phyloP scores from a whole-genome alignment of 2,797 vertebrate species.

The Acanthurus leucopareius region DNA sequence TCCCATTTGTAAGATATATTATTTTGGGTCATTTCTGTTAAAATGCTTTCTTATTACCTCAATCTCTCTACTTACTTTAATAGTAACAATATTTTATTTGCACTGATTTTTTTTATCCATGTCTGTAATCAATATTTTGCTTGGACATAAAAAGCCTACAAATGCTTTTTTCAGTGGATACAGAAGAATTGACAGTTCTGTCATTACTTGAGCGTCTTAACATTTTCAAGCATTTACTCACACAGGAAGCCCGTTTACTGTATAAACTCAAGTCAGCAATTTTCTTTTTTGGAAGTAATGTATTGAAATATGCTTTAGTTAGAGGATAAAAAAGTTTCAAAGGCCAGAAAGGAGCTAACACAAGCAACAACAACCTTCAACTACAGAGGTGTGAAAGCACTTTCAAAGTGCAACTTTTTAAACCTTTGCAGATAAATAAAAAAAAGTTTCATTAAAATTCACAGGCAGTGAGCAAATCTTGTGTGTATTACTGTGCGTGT shows the following conservation, averaged over 20 bases:
- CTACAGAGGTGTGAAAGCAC: not conserved
- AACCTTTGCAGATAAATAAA: not conserved
- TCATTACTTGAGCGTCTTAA: too few relatives aligned
- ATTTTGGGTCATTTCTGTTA: not conserved
- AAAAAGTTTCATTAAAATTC: too few relatives aligned
- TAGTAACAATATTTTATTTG: too few relatives aligned
- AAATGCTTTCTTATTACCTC: not conserved
- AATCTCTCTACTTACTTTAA: not conserved
- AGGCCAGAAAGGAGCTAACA: not conserved
- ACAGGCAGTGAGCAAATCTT: not conserved
- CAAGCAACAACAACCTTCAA: constrained; percentile 3
- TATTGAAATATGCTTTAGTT: not conserved
- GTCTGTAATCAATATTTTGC: too few relatives aligned
- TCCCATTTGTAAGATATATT: not conserved
- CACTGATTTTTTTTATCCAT: too few relatives aligned
- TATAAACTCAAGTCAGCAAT: not conserved
- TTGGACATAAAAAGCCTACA: too few relatives aligned
- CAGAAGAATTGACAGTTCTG: too few relatives aligned
- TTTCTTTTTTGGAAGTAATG: not conserved
- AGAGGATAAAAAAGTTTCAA: not conserved
- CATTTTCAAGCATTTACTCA: not conserved
- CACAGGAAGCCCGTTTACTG: not conserved
- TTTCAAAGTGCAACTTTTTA: constrained; percentile 8
- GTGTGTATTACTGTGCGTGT: not conserved
- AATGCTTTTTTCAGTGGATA: too few relatives aligned